Percentiles rank a stretch among this genome's conserved stretches.
Conservation (phyloP, 2,113 vertebrate genomes). For the Chloropsis cyanopogon region DNA sequence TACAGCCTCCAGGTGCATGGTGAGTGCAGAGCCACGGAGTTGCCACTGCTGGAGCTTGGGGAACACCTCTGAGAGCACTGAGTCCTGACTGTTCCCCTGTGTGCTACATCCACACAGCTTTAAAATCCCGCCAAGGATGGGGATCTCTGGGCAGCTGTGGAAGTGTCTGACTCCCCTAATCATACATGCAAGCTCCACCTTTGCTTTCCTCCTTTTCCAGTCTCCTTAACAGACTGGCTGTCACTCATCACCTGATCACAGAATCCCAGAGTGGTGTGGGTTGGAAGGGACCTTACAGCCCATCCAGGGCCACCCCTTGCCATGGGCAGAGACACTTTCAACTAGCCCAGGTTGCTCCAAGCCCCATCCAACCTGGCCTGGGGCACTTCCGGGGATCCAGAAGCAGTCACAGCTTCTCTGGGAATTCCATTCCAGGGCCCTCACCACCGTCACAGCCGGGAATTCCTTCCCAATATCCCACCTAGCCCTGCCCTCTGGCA, state of each 20-base stretch:
- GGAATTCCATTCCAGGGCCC: neutral
- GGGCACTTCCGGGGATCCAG: neutral
- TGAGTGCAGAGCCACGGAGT: constrained; percentile 33
- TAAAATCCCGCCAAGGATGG: neutral
- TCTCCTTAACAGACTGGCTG: neutral
- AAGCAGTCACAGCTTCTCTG: neutral
- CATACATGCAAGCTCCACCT: neutral
- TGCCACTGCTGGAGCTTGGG: neutral
- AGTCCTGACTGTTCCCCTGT: accelerated
- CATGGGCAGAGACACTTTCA: neutral
- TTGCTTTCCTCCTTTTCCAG: neutral
- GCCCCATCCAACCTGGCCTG: accelerated
- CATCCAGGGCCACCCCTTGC: neutral
- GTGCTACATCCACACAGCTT: accelerated
- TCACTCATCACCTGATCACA: neutral
- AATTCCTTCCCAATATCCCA: neutral
- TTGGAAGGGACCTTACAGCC: neutral
- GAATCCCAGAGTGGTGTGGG: neutral
- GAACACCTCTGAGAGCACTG: accelerated
- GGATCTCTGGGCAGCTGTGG: neutral
- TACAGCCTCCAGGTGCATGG: constrained; percentile 89
- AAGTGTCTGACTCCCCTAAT: neutral
- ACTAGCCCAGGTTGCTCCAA: neutral
- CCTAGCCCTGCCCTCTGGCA: neutral
- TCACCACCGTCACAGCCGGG: neutral